Evolutionary conservation across 2,113 vertebrate genomes (phyloP).

Genomic region (Eublepharis macularius): DNA sequence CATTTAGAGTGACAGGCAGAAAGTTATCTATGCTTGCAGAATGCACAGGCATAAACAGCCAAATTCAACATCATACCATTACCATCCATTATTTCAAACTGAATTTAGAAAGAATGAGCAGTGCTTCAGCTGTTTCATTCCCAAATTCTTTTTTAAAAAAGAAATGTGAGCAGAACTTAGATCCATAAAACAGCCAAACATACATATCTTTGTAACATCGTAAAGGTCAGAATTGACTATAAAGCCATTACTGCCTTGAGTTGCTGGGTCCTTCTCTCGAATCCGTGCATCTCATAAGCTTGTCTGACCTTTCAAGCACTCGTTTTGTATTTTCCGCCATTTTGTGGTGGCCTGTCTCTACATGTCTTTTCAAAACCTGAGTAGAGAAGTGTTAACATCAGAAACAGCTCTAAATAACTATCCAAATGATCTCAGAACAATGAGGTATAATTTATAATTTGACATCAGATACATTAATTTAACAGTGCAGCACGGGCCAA

Average conservation of each 20-base stretch:
- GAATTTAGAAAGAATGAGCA: neutral
- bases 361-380: neutral
- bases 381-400: neutral
- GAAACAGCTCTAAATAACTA: conserved; percentile 17
- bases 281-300: neutral
- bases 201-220: neutral
- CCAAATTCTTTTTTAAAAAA: neutral
- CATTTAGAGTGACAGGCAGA: neutral
- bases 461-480: conserved; percentile 9
- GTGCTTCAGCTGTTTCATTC: neutral
- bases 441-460: conserved; percentile 20
- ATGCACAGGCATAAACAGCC: neutral
- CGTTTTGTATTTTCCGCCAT: neutral
- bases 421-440: neutral
- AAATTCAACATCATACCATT: neutral
- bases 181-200: neutral
- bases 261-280: neutral
- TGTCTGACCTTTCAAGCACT: neutral
- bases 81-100: neutral
- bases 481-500: neutral
- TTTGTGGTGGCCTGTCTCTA: neutral
- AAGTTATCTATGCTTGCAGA: neutral
- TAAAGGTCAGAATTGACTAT: neutral
- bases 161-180: neutral
- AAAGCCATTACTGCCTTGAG: neutral